Base-by-base conservation (phyloP, 2,797 vertebrate species). In the Pseudotriccus pelzelni region DNA sequence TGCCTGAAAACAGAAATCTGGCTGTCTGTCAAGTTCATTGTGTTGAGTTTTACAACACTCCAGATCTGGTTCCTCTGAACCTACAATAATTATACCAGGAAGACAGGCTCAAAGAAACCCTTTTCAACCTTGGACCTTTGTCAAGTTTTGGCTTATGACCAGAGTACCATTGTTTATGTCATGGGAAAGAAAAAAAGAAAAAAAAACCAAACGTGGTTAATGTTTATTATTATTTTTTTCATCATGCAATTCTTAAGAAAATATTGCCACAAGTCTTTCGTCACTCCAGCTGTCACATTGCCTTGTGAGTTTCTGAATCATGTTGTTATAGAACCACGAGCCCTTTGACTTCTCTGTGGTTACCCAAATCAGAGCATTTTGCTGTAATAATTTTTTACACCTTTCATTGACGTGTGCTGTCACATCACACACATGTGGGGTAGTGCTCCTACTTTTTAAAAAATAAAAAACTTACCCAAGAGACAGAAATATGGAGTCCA, bases 1-100 rank as follows among this genome's bases (percentile, higher is more conserved):
- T 98, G 98, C 97, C 98, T 97, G 98, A 98, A 98, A 98, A 98
- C 98, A 98, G 98, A 98, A 98, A 97, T 98, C 98, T 99, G 99
- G 98, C 98, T 98, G 98, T 98, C 98, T 98, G 99, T 99, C 99
- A 99, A 99, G 98, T 98, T 98, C 99, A 98, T 98, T 99, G 98
- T 99, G 98, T 98, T 94, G 90, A 96, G 97, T 98, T 98, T 98
- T 98, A 98, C 98, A 98, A 98, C 98, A 98, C 96, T 97, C 96
- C 97, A 98, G 98, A 98, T 98, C 98, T 96, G 97, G 98, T 98
- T 97, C 96, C 98, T 98, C 97, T 97, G 98, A 98, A 97, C 96
- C 98, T 98, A 98, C 98, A 98, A 98, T 98, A 97, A 98, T 94
- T 97, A 98, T 97, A 97, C 97, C 68, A 97, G 97, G 97, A 98